Evolutionary conservation across 2,888 invertebrate genomes (phyloP).

Genomic region (Xanthia togata): DNA sequence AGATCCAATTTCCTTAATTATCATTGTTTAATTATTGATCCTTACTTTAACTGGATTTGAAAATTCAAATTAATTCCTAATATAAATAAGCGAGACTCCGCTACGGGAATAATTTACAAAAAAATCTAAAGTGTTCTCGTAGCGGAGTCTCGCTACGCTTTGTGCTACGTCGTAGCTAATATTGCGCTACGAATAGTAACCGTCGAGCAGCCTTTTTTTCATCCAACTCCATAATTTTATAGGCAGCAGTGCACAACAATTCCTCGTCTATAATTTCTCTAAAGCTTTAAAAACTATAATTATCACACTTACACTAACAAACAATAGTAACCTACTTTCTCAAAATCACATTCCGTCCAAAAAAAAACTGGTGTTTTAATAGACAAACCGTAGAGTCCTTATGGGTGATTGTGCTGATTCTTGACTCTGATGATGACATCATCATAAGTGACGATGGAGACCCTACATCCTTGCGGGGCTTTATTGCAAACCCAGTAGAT

Average conservation of each 20-base stretch:
- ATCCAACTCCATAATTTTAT: background rate
- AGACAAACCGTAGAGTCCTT: background rate
- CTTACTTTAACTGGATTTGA: background rate
- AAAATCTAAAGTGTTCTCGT: background rate
- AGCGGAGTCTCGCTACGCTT: constrained; percentile 14
- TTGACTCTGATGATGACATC: constrained; percentile 66
- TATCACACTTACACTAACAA: background rate
- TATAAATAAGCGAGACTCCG: background rate
- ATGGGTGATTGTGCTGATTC: constrained; percentile 67
- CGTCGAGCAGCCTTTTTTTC: background rate
- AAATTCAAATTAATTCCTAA: background rate
- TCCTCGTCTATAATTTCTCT: no score
- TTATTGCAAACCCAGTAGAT: constrained; percentile 66
- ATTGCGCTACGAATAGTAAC: constrained; percentile 6
- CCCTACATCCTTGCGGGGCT: constrained; percentile 69
- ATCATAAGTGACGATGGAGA: constrained; percentile 69
- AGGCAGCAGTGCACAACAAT: background rate
- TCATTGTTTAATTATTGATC: background rate
- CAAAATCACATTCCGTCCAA: background rate
- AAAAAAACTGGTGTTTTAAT: background rate
- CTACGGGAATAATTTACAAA: no score
- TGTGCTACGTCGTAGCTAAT: constrained; percentile 19
- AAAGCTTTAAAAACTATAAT: background rate
- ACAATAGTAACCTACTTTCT: background rate
- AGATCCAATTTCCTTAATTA: background rate